These are phyloP conservation scores for Callaeas wilsoni DNA, from an alignment of 2,113 vertebrate genomes.

Conservation along the genomic window DNA sequence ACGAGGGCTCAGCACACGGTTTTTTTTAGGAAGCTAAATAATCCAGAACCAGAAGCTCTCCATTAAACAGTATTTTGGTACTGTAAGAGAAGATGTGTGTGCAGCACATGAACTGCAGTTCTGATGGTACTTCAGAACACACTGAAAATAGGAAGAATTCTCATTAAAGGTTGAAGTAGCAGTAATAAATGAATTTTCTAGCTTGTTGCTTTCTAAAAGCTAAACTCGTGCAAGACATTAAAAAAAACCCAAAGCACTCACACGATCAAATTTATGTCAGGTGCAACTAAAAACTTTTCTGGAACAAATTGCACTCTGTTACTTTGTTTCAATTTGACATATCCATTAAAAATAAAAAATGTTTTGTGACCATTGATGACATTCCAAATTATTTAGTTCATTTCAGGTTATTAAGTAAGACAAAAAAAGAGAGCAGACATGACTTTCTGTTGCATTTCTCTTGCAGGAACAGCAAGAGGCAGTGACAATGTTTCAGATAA, in stretches of 20 bases:
- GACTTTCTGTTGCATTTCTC: not conserved
- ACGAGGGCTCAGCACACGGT: accelerated
- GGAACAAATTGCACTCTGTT: not conserved
- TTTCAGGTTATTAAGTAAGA: not conserved
- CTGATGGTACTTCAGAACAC: not conserved
- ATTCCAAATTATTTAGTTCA: not conserved
- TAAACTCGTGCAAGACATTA: not conserved
- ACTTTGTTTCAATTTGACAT: not conserved
- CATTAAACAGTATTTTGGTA: not conserved
- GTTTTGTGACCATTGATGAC: not conserved
- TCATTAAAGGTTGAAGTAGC: not conserved
- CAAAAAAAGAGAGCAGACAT: not conserved
- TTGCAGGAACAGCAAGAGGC: not conserved
- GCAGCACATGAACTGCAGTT: not conserved
- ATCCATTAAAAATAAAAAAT: not conserved
- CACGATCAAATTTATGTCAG: not conserved
- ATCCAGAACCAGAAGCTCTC: not conserved
- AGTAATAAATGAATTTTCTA: not conserved
- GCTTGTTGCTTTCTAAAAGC: not conserved
- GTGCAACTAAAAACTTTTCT: not conserved
- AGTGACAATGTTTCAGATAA: not conserved
- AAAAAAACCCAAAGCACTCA: not conserved
- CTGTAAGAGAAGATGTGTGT: not conserved
- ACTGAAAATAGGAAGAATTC: not conserved
- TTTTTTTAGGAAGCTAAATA: not conserved